Base-by-base conservation (phyloP, 2,888 invertebrate species). In the Heliconius erato region DNA sequence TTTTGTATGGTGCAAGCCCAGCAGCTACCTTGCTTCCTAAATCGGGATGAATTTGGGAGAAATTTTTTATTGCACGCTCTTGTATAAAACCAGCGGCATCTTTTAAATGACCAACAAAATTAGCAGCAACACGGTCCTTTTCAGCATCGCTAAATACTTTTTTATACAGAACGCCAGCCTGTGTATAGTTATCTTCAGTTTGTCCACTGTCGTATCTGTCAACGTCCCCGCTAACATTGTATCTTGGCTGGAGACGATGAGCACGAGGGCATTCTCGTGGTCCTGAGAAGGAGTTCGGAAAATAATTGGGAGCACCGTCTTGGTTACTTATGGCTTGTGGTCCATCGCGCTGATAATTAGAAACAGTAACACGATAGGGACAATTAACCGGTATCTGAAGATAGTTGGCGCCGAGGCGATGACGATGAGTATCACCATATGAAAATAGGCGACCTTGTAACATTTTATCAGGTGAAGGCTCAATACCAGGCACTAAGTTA, bases 311-410 rank as follows among this genome's bases (percentile, higher is more conserved):
- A 7, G 98, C 98, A 32, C 98, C 98, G 14, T 97, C 97, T 94
- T 99, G 98, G 92, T 99, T 99, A 87, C 97, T 94, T 23, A 97
- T 96, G 68, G 97, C 96, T 96, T 98, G 98, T 5, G 97, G 97
- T 0, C 99, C 99, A 92, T 99, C 99, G 67, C 99, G 97, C 93
- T 99, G 98, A 91, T 98, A 99, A 92, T 99, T 98, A 74, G 95
- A 92, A 0, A 96, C 93, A 5, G 96, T 93, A 6, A 97, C 97
- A 86, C 97, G 96, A 95, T 97, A 99, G 0, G 99, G 99, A 91
- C 99, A 99, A 94, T 99, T 99, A 32, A 99, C 99, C 0, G 99
- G 98, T 69, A 99, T 96, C 92, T 99, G 99, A 85, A 98, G 96
- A 92, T 97, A 98, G 96, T 99, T 99, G 1, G 98, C 97, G 11